phyloP scores from a whole-genome alignment of 2,888 invertebrate genomes.

The Dysmachus trigonus region DNA sequence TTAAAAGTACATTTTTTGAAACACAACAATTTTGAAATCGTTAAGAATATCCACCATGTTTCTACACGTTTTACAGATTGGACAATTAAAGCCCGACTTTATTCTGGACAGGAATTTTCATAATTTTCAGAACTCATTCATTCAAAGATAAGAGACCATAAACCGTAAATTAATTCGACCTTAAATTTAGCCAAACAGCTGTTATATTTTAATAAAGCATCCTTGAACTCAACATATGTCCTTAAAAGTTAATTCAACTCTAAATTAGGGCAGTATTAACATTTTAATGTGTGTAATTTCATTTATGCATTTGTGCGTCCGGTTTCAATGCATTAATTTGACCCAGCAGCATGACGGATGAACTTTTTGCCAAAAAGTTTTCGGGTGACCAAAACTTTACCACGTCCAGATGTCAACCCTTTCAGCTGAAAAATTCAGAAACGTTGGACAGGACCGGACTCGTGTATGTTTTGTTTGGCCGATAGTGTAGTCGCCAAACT shows the following conservation, averaged over 20 bases:
- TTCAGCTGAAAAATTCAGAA: background rate
- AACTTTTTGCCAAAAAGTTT: background rate
- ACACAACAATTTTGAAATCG: too few relatives aligned
- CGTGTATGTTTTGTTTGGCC: background rate
- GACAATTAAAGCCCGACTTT: background rate
- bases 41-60: too few relatives aligned
- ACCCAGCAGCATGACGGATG: background rate
- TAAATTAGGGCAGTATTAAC: background rate
- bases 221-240: background rate
- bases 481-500: background rate
- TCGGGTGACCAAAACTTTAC: background rate
- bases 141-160: background rate
- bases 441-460: background rate
- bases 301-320: background rate
- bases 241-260: background rate
- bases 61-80: background rate
- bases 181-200: background rate
- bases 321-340: background rate
- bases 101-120: background rate
- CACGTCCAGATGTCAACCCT: background rate
- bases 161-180: background rate
- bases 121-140: background rate
- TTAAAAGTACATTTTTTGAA: too few relatives aligned
- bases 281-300: background rate
- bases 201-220: background rate